Percentiles rank a stretch among this genome's conserved stretches.
These are phyloP conservation scores for Apodemia mormo DNA, from an alignment of 2,888 invertebrate species.

Conservation along the genomic window DNA sequence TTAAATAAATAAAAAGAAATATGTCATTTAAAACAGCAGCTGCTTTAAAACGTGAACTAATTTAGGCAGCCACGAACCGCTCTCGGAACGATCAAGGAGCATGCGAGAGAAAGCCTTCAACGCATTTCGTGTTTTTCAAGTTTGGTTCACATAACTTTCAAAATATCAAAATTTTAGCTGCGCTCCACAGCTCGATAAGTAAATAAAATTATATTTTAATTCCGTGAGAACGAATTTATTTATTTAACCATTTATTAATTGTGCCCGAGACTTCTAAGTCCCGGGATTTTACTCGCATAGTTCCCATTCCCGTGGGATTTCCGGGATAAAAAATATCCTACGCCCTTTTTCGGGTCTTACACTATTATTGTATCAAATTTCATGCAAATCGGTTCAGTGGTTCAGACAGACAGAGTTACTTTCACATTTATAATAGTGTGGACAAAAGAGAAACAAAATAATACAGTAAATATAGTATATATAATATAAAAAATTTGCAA, in stretches of 20 bases:
- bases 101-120: slow-evolving; percentile 10
- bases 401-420: too few species aligned
- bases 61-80: slow-evolving; percentile 9
- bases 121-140: slow-evolving; percentile 7
- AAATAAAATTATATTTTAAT: not conserved
- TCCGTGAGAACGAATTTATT: not conserved
- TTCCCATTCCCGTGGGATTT: too few species aligned
- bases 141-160: slow-evolving; percentile 1
- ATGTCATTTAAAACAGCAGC: not conserved
- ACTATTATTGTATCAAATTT: too few species aligned
- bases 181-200: not conserved
- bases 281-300: too few species aligned
- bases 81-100: slow-evolving; percentile 6
- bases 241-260: not conserved
- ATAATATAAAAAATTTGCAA: too few species aligned
- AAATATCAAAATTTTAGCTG: not conserved
- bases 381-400: too few species aligned
- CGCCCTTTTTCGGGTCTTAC: too few species aligned
- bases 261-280: not conserved
- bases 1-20: not conserved
- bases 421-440: too few species aligned
- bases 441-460: too few species aligned
- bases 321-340: too few species aligned
- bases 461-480: too few species aligned
- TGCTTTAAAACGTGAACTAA: not conserved